Evolutionary conservation across 1,140 invertebrate genomes (phyloP).

Genomic region (Drosophila sechellia): DNA sequence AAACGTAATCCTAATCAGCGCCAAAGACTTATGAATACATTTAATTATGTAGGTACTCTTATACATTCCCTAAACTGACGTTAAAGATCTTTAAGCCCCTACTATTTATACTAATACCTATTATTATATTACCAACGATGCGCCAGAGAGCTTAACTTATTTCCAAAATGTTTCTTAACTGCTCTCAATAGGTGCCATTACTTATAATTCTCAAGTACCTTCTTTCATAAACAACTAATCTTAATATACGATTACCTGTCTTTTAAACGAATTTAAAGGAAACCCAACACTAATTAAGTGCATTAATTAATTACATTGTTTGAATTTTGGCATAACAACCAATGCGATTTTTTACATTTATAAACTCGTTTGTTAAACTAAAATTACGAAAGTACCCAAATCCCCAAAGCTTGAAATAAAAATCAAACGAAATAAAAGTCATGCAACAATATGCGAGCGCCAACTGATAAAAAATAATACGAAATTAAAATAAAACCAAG

Average conservation of each 20-base stretch:
- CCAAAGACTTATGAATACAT: slow-evolving; percentile 73
- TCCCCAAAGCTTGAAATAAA: slow-evolving; percentile 54
- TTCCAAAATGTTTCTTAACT: slow-evolving; percentile 48
- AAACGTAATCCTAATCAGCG: slow-evolving; percentile 70
- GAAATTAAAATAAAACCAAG: slow-evolving; percentile 51
- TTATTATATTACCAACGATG: slow-evolving; percentile 43
- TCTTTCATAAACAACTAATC: slow-evolving; percentile 55
- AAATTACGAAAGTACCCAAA: slow-evolving; percentile 49
- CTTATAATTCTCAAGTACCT: slow-evolving; percentile 74
- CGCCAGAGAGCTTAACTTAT: slow-evolving; percentile 31
- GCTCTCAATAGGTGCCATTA: slow-evolving; percentile 34
- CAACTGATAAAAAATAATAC: slow-evolving; percentile 56
- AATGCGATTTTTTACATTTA: slow-evolving; percentile 80
- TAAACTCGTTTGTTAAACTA: slow-evolving; percentile 74
- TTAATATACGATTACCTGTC: slow-evolving; percentile 60
- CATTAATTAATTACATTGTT: slow-evolving; percentile 68
- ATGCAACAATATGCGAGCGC: slow-evolving; percentile 43
- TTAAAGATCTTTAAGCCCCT: slow-evolving; percentile 37
- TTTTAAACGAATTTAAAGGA: slow-evolving; percentile 80
- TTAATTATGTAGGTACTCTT: slow-evolving; percentile 46
- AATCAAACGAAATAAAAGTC: slow-evolving; percentile 25
- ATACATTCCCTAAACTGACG: slow-evolving; percentile 41
- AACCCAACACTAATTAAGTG: slow-evolving; percentile 52
- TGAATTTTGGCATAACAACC: slow-evolving; percentile 54
- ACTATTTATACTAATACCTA: slow-evolving; percentile 55